Base-by-base conservation (phyloP, 2,888 invertebrate species). In the Isotomurus palustris region DNA sequence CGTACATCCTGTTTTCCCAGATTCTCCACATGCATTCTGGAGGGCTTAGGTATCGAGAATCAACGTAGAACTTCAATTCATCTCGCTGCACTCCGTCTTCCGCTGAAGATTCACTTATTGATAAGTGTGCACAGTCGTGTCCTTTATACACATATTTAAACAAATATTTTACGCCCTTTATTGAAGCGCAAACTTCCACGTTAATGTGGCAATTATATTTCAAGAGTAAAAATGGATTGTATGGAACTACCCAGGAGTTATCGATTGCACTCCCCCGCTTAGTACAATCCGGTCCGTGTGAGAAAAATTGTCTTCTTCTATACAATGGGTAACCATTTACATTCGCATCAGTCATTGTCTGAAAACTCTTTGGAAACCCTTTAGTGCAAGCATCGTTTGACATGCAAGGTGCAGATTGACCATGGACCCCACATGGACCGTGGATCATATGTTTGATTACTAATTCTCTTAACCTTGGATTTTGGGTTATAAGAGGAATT, bases 261-360 rank as follows among this genome's bases (percentile, higher is more conserved):
- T 74, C 72, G n/a, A 73, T 32, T n/a, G 44, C n/a, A 29, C 63
- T 44, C 68, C 70, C 68, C 53, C 67, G 43, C 55, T 69, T 63
- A 60, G 66, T 60, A 14, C 21, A 6, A 22, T 4, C 25, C 4
- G 6, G 4, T 6, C 43, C 43, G 22, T 43, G 12, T n/a, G n/a
- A n/a, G n/a, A n/a, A n/a, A n/a, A 38, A 17, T 38, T 43, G 6
- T 44, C 71, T 49, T 47, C 75, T 57, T 21, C 71, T 48, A 60
- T 76, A 76, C 12, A 51, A 3, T 2, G 75, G 74, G 64, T 75
- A 76, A n/a, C 73, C 73, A 60, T 75, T 72, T 4, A 56, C 59
- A 1, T 70, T 68, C 8, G 71, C 66, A 4, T 52, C 25, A 12
- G 75, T 76, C 4, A 36, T 58, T 1, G 56, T 47, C 3, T 38